Evolutionary conservation across 2,113 vertebrate genomes (phyloP), one percentile per base, ranked within the genome.

Genomic region (Notothenia coriiceps): DNA sequence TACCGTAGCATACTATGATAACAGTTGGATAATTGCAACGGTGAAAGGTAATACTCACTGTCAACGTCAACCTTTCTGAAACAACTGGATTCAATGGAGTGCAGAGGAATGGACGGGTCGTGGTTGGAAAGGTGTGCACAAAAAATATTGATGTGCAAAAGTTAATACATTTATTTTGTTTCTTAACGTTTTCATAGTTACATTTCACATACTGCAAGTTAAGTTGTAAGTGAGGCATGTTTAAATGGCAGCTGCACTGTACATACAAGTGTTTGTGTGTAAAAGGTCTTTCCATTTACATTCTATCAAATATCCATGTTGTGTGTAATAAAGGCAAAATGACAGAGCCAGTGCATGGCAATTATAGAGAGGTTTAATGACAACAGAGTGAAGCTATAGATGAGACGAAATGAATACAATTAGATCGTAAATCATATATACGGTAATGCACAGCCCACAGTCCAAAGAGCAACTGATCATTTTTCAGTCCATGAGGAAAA

Each of bases 381-480:
- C 6, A 59, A 47, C 33, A 18, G 5, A 49, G 5, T 6, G 15
- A 55, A 44, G 33, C 55, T 51, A 1, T 18, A 61, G 43, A 66
- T 52, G 67, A 73, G 57, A 66, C 5, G 6, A 9, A 62, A 49
- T 66, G 18, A 61, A 79, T 55, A 65, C 11, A 60, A 69, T 68
- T 70, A 55, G 9, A 66, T 11, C 61, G 47, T 18, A 18, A 47
- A 17, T 77, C 15, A 77, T 74, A 64, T 56, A 46, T 56, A 22
- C 22, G 1, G 22, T 22, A 69, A 72, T 61, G 18, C 46, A n/a
- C n/a, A 63, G 20, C 43, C 35, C 49, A 47, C 25, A 33, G 18
- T 50, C 47, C 82, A 83, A 59, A 49, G 1, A 29, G 25, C 6
- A 72, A 56, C 35, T 51, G 74, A n/a, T 75, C 33, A 79, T 70